A percentile compares a stretch with the other conserved stretches of the same genome.
phyloP scores from a whole-genome alignment of 53 echinoderm and acorn worm species.

The Patiria pectinifera region DNA sequence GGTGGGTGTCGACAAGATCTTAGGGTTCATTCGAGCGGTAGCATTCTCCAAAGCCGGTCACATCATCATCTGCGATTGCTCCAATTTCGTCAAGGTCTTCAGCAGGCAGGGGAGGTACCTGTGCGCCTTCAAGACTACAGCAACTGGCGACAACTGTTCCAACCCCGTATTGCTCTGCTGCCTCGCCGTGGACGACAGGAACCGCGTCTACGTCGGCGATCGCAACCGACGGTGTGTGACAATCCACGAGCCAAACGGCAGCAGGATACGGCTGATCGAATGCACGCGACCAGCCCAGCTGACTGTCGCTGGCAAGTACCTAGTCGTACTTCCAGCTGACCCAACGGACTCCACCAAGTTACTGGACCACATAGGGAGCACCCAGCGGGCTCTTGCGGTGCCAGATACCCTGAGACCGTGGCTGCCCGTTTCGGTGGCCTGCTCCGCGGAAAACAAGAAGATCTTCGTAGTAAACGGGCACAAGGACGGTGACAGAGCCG shows the following conservation, averaged over 20 bases:
- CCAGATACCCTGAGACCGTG: constrained; percentile 9
- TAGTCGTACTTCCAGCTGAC: constrained; percentile 34
- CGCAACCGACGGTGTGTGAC: constrained; percentile 46
- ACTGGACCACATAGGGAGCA: constrained; percentile 12
- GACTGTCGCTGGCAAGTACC: neutral
- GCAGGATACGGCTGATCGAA: constrained; percentile 13
- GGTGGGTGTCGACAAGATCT: constrained; percentile 5
- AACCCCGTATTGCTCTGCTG: constrained; percentile 32
- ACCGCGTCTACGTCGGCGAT: constrained; percentile 38
- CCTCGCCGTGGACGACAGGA: constrained; percentile 28
- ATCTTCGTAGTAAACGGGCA: constrained; percentile 29
- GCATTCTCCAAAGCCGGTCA: constrained; percentile 26
- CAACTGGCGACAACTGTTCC: neutral
- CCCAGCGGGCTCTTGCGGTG: constrained; percentile 1
- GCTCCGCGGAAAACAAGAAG: constrained; percentile 4
- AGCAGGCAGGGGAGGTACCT: constrained; percentile 31
- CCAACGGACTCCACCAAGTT: constrained; percentile 47
- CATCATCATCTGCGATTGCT: constrained; percentile 48
- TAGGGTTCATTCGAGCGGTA: constrained; percentile 14
- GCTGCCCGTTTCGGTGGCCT: constrained; percentile 25
- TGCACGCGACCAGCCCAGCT: constrained; percentile 39
- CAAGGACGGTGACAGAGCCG: neutral
- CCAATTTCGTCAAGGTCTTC: constrained; percentile 35
- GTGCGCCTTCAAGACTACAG: constrained; percentile 36
- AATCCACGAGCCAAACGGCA: constrained; percentile 15